Base-by-base conservation (phyloP, 2,113 vertebrate genomes). In the Cyanocitta stelleri region DNA sequence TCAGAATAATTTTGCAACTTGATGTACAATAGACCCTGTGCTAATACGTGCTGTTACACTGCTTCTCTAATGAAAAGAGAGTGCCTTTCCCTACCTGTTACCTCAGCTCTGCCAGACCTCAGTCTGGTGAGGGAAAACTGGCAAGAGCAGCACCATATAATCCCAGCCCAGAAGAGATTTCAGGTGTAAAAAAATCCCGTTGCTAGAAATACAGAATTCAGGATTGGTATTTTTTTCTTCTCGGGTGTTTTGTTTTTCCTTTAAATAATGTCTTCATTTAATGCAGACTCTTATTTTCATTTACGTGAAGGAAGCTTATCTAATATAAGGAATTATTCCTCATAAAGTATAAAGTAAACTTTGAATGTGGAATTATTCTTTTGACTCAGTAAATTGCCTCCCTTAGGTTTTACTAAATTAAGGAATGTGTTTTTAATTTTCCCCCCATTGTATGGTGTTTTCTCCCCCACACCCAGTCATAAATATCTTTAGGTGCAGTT, bases 1-100 rank as follows among this genome's bases (percentile, higher is more conserved):
- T 95, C n/a, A 24, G 49, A 44, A 67, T 75, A 61, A 87, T 81
- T 89, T 77, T 91, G 73, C 35, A 58, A 17, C 18, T 78, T 81
- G 76, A 46, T 79, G 32, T 87, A 49, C 66, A 72, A n/a, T 26
- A 68, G 91, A 26, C 9, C 24, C 27, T 8, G 27, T 22, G 44
- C 48, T 89, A 85, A 49, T 61, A 32, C 0, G 13, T 68, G 61
- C 83, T 87, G 44, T 64, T 81, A 37, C 75, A 22, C 37, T 75
- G 56, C 72, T 39, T 13, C 52, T 44, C 39, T 75, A 87, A 78
- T 56, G 64, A 72, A 81, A n/a, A 67, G 22, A 68, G 17, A 68
- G 29, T 32, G 11, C 13, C 14, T 56, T 79, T 73, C 79, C 75
- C 73, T 84, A 1, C 18, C 46, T n/a, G 30, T 15, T 82, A n/a